Base-by-base conservation (phyloP, 2,113 vertebrate genomes). In the Oreotrochilus melanogaster region DNA sequence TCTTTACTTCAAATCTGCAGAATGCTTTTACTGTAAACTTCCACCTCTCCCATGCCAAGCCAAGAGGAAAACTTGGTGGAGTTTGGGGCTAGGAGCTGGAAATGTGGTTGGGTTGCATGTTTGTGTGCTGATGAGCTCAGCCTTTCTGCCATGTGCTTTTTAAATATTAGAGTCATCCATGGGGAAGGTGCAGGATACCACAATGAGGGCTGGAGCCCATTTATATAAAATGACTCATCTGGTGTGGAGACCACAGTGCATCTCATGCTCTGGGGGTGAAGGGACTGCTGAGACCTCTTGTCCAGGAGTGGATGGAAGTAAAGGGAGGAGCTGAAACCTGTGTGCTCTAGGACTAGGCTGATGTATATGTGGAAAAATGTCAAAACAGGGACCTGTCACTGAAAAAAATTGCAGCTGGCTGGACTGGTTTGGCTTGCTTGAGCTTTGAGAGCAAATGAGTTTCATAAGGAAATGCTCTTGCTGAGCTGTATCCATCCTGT, bases 21-120 rank as follows among this genome's bases (percentile, higher is more conserved):
- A 35, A 16, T 5, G 18, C 0, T 70, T 67, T 43, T 54, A 2
- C 17, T 0, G 0, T 21, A 57, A 47, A 33, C n/a, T 37, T 19
- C 30, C 25, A 76, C 45, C 3, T 60, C 4, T 7, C 25, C 9
- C 0, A 1, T 35, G 25, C 28, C 11, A 18, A 33, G 54, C 17
- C 28, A 18, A 33, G 53, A 48, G n/a, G 37, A 23, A 13, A 28
- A 10, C n/a, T 33, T 8, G 33, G 17, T 11, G 39, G 39, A 39
- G 5, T 6, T 60, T 74, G 7, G 43, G 45, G 39, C 23, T 15
- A 4, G 70, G 79, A 78, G 70, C 25, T 83, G 65, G 75, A 33
- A 51, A 31, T 37, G 47, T 8, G 72, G 3, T 85, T 85, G 43
- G 30, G 27, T 56, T 28, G 13, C 14, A 1, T 2, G 1, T 37